phyloP scores from a whole-genome alignment of 1,140 invertebrate species.

The Macrocentrus cingulum region DNA sequence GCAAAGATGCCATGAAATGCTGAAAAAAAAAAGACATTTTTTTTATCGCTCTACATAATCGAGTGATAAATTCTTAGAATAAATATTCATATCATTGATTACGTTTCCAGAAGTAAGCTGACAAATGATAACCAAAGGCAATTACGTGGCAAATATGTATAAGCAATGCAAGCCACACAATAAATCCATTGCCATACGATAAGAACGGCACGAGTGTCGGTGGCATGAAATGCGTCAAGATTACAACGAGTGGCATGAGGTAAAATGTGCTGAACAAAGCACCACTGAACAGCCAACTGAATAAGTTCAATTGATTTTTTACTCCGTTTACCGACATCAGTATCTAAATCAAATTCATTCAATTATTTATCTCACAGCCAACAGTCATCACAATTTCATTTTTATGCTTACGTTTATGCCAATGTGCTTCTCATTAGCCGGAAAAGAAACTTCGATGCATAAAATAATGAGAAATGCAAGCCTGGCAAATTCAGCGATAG shows the following conservation, averaged over 20 bases:
- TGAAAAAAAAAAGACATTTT: constrained; percentile 16
- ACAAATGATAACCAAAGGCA: constrained; percentile 51
- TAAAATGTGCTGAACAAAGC: constrained; percentile 45
- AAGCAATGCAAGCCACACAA: constrained; percentile 51
- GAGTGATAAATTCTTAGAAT: constrained; percentile 7
- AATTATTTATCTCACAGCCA: background rate
- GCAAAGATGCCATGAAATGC: constrained; percentile 24
- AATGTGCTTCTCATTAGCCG: constrained; percentile 51
- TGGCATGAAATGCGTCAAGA: constrained; percentile 47
- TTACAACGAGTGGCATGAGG: constrained; percentile 41
- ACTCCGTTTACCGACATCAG: constrained; percentile 56
- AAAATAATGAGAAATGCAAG: constrained; percentile 49
- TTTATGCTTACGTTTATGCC: constrained; percentile 49
- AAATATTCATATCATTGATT: no score
- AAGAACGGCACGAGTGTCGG: constrained; percentile 44
- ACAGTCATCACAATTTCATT: background rate
- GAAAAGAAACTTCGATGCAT: constrained; percentile 47
- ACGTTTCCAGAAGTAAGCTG: constrained; percentile 50
- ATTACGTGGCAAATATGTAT: constrained; percentile 45
- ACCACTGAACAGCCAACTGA: constrained; percentile 51
- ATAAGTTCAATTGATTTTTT: constrained; percentile 45
- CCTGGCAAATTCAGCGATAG: constrained; percentile 40
- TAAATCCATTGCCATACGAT: constrained; percentile 49
- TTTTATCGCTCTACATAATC: no score
- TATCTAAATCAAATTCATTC: constrained; percentile 37